phyloP scores from a whole-genome alignment of 2,888 invertebrate species.

The Dynastes hyllus region DNA sequence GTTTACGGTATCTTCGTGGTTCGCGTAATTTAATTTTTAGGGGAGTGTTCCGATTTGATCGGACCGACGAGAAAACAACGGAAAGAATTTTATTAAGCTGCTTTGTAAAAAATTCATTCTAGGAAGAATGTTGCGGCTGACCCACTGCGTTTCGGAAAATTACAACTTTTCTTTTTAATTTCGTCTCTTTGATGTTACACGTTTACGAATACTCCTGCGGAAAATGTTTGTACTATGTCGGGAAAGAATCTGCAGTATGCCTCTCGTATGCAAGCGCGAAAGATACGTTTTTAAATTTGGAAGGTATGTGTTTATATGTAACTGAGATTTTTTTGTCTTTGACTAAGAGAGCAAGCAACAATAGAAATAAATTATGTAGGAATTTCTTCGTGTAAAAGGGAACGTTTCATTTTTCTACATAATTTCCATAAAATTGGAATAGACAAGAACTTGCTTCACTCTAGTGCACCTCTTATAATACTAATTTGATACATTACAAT shows the following conservation, averaged over 20 bases:
- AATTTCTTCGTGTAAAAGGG: too few relatives aligned
- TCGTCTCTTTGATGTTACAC: slow-evolving; percentile 8
- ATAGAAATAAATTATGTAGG: too few relatives aligned
- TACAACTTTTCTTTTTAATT: slow-evolving; percentile 3
- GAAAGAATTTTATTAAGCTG: slow-evolving; percentile 30
- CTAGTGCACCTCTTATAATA: too few relatives aligned
- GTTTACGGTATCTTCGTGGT: slow-evolving; percentile 59
- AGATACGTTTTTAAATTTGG: not conserved
- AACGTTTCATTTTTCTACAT: too few relatives aligned
- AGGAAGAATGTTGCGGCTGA: slow-evolving; percentile 21
- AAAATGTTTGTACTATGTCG: slow-evolving; percentile 18
- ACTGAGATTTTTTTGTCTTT: too few relatives aligned
- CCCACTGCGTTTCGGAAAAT: slow-evolving; percentile 12
- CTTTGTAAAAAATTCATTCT: slow-evolving; percentile 36
- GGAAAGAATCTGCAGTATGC: not conserved
- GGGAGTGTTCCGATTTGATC: slow-evolving; percentile 64
- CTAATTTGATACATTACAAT: too few relatives aligned
- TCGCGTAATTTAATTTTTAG: slow-evolving; percentile 64
- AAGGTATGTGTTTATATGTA: too few relatives aligned
- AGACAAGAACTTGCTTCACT: too few relatives aligned
- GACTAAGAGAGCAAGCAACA: too few relatives aligned
- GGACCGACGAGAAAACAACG: slow-evolving; percentile 42
- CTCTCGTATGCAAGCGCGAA: not conserved
- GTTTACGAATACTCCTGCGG: not conserved
- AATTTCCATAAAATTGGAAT: too few relatives aligned